Evolutionary conservation across 1,140 invertebrate genomes (phyloP).

Genomic region (Caenorhabditis latens): DNA sequence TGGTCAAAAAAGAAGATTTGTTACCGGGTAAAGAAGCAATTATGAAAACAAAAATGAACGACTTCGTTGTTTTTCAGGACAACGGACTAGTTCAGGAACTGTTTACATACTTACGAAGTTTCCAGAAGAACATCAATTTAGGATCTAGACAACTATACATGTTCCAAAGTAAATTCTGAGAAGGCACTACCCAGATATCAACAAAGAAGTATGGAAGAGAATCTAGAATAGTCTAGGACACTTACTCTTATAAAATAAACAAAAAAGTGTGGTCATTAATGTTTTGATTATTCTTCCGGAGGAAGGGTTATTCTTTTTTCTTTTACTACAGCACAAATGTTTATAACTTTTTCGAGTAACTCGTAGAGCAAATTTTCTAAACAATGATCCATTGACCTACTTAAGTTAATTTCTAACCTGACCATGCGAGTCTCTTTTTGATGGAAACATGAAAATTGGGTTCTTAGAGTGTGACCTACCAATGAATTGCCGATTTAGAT

Average conservation of each 20-base stretch:
- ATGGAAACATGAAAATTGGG: constrained; percentile 12
- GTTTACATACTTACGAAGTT: too few species aligned
- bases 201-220: not conserved
- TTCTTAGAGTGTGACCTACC: constrained; percentile 28
- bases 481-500: constrained; percentile 30
- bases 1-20: not conserved
- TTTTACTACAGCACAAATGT: not conserved
- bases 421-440: not conserved
- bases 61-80: not conserved
- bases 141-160: too few species aligned
- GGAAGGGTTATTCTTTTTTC: not conserved
- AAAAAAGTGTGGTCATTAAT: constrained; percentile 47
- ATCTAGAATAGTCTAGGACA: not conserved
- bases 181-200: too few species aligned
- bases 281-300: constrained; percentile 51
- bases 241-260: constrained; percentile 31
- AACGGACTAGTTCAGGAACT: not conserved
- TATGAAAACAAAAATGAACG: constrained; percentile 24
- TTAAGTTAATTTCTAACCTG: not conserved
- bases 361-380: not conserved
- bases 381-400: not conserved
- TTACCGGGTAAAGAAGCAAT: not conserved
- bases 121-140: too few species aligned
- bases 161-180: too few species aligned
- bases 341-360: not conserved